Evolutionary conservation across 2,888 invertebrate genomes (phyloP).

Genomic region (Pseudolycoriella hygida): DNA sequence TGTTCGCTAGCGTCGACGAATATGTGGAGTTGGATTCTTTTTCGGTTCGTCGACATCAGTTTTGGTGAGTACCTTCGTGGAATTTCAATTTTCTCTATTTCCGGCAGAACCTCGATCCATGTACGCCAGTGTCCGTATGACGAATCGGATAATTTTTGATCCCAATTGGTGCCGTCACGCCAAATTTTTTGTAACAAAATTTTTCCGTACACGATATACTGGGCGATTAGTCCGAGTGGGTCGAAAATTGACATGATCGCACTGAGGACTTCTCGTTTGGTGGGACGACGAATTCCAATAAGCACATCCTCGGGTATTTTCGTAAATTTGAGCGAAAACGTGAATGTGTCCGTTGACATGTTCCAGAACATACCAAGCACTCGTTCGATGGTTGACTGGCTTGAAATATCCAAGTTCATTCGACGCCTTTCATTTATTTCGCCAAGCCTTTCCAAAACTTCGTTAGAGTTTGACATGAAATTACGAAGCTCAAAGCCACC

Average conservation of each 20-base stretch:
- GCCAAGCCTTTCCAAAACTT: no score
- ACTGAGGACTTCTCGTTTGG: no score
- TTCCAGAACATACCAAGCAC: no score
- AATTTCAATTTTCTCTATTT: background rate
- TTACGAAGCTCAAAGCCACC: background rate
- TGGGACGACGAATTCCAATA: background rate
- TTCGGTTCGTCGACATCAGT: background rate
- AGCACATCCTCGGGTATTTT: no score
- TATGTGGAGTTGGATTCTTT: constrained; percentile 7
- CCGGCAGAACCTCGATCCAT: background rate
- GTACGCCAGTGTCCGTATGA: background rate
- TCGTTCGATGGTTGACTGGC: no score
- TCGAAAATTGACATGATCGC: no score
- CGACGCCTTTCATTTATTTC: no score
- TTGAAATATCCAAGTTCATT: no score
- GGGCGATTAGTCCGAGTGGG: constrained; percentile 7
- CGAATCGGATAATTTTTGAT: background rate
- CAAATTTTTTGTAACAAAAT: no score
- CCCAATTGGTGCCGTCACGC: constrained; percentile 4
- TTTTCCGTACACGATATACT: constrained; percentile 4
- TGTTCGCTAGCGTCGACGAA: constrained; percentile 11
- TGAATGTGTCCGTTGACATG: background rate
- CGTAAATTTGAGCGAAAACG: no score
- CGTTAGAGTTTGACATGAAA: background rate
- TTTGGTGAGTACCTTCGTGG: background rate